Evolutionary conservation across 2,888 invertebrate genomes (phyloP).

Genomic region (Tetropium fuscum): DNA sequence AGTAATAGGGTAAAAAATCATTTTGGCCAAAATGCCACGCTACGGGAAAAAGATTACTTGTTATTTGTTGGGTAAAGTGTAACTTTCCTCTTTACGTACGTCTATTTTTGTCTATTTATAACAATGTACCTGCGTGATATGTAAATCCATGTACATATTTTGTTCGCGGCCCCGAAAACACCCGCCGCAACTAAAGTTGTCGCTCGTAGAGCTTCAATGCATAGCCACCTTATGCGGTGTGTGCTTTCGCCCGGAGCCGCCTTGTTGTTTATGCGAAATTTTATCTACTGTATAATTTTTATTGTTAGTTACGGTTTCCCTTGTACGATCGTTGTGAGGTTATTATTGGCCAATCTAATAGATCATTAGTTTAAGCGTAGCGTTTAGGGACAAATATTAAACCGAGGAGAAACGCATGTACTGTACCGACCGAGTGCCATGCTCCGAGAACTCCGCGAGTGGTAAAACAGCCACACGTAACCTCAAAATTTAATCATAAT

Average conservation of each 20-base stretch:
- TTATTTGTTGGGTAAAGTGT: too few relatives aligned
- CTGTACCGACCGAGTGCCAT: too few relatives aligned
- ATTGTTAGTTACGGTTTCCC: constrained; percentile 9
- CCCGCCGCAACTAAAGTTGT: neutral
- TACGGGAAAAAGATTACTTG: too few relatives aligned
- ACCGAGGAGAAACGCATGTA: neutral
- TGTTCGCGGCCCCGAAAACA: constrained; percentile 29
- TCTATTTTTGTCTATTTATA: constrained; percentile 10
- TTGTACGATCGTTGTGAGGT: neutral
- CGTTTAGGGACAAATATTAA: constrained; percentile 2
- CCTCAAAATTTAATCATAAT: too few relatives aligned
- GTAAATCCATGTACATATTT: constrained; percentile 42
- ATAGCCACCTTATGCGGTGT: neutral
- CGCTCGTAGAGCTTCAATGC: too few relatives aligned
- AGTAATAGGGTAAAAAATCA: constrained; percentile 30
- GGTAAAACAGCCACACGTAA: too few relatives aligned
- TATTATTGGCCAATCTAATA: constrained; percentile 34
- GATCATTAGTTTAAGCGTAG: neutral
- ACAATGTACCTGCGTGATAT: constrained; percentile 39
- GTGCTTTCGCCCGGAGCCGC: neutral
- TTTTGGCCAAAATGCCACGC: constrained; percentile 39
- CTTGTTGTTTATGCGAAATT: constrained; percentile 27
- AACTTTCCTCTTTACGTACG: neutral
- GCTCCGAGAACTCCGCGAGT: too few relatives aligned
- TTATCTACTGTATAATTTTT: constrained; percentile 15